Percentiles rank a stretch among this genome's conserved stretches.
Conservation (phyloP, 2,888 invertebrate species). For the Hyalella azteca region DNA sequence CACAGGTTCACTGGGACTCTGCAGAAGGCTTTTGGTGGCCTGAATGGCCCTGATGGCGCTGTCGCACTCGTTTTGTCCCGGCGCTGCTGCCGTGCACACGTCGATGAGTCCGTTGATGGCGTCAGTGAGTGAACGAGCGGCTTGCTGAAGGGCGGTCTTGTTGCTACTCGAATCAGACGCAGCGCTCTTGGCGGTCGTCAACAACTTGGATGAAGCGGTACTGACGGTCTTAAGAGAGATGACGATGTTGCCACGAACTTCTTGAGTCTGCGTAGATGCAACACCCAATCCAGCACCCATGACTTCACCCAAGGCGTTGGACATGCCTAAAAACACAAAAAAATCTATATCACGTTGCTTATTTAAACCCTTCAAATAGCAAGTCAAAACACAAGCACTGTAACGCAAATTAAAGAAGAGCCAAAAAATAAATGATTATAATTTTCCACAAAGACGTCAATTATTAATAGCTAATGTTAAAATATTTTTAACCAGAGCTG, state of each 20-base stretch:
- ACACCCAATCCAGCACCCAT: slow-evolving; percentile 82
- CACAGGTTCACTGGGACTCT: slow-evolving; percentile 85
- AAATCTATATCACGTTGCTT: too few species aligned
- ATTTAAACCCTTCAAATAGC: too few species aligned
- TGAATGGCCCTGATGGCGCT: slow-evolving; percentile 92
- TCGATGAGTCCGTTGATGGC: slow-evolving; percentile 89
- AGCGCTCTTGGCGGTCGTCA: slow-evolving; percentile 86
- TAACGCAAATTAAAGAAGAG: too few species aligned
- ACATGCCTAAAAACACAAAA: slow-evolving; percentile 64
- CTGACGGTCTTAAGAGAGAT: slow-evolving; percentile 86
- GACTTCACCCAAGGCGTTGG: slow-evolving; percentile 77
- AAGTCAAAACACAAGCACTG: too few species aligned
- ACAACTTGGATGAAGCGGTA: slow-evolving; percentile 81
- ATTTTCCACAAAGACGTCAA: too few species aligned
- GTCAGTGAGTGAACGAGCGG: slow-evolving; percentile 84
- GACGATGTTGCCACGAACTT: slow-evolving; percentile 81
- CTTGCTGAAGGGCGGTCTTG: slow-evolving; percentile 84
- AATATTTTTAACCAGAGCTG: not conserved
- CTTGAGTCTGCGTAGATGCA: slow-evolving; percentile 79
- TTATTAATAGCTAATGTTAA: too few species aligned
- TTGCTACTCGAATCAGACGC: slow-evolving; percentile 90
- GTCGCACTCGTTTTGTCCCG: slow-evolving; percentile 96
- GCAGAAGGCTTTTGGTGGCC: slow-evolving; percentile 80
- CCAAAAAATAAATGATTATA: too few species aligned
- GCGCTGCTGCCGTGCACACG: slow-evolving; percentile 86